These are phyloP conservation scores for Scophthalmus maximus DNA, from an alignment of 2,113 vertebrate genomes.

Conservation along the genomic window DNA sequence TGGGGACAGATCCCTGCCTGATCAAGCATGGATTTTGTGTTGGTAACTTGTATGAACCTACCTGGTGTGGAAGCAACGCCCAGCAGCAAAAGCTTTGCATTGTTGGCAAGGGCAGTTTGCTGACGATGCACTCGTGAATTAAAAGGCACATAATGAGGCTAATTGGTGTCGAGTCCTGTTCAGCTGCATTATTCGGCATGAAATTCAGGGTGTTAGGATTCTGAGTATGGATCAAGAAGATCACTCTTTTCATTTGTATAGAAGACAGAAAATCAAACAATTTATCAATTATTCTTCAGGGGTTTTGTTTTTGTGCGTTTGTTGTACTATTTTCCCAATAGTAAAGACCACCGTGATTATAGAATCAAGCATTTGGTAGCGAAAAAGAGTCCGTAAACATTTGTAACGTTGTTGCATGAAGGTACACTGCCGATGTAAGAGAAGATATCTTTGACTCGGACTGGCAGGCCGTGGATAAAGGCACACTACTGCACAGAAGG, in stretches of 20 bases:
- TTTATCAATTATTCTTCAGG: neutral
- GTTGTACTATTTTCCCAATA: too few relatives aligned
- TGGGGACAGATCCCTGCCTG: conserved; percentile 27
- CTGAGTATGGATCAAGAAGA: conserved; percentile 8
- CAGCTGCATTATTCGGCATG: conserved; percentile 3
- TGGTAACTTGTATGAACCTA: conserved; percentile 25
- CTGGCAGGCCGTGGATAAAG: too few relatives aligned
- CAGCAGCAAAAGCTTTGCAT: conserved; percentile 8
- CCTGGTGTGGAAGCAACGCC: conserved; percentile 18
- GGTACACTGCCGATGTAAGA: too few relatives aligned
- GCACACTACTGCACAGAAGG: too few relatives aligned
- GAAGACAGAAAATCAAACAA: conserved; percentile 6
- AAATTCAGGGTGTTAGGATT: conserved; percentile 7
- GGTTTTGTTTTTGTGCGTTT: neutral
- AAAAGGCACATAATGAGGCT: conserved; percentile 2
- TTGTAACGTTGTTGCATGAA: too few relatives aligned
- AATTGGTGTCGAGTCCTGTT: conserved; percentile 38
- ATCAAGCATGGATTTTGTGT: conserved; percentile 33
- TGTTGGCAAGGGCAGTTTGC: conserved; percentile 35
- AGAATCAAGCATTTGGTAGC: too few relatives aligned
- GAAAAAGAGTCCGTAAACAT: too few relatives aligned
- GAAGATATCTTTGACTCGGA: too few relatives aligned
- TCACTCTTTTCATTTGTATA: neutral
- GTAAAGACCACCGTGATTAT: too few relatives aligned
- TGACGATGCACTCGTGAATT: conserved; percentile 27